Evolutionary conservation across 2,888 invertebrate genomes (phyloP), one percentile per base, ranked within the genome.

Genomic region (Drosophila parthenogenetica): DNA sequence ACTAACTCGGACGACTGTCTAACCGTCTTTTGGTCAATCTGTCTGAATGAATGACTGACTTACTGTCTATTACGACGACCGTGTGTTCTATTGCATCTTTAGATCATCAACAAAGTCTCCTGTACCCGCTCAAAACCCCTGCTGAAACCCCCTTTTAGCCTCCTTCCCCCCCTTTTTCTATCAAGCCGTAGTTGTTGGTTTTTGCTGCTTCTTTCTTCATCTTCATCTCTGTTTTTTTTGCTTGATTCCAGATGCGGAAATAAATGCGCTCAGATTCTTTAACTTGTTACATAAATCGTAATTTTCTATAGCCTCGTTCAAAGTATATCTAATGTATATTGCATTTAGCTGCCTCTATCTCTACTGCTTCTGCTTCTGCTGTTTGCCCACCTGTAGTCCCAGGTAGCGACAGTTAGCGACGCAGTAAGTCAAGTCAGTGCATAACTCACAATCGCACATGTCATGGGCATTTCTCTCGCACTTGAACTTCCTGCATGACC

Each of bases 401-500:
- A 25, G 25, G 25, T 32, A 32, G 32, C 16, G 13, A 48, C 48
- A 11, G 29, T 25, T 16, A 35, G 29, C 14, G 14, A 25, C 25
- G 25, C 25, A 25, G 25, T 25, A 25, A 25, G 25, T 25, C 25
- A 25, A 25, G 2, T 25, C 25, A 57, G 42, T 54, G 46, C 66
- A 74, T 74, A 73, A 59, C 48, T 70, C 61, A 61, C 45, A 61
- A 60, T 73, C 72, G 69, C 66, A 78, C 72, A 69, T 78, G 78
- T 77, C 77, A 70, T 77, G 66, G 74, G 60, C 66, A 61, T 71
- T 71, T 73, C 68, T 74, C 54, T 71, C 69, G 67, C 77, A 79
- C 85, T 79, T 84, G 88, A 88, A 88, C 88, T 84, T 84, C 84
- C 84, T 87, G 88, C 78, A 85, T 80, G 81, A 84, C 85, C 85